Evolutionary conservation across 1,140 invertebrate species (phyloP).

Genomic region (Sycophaga agraensis): DNA sequence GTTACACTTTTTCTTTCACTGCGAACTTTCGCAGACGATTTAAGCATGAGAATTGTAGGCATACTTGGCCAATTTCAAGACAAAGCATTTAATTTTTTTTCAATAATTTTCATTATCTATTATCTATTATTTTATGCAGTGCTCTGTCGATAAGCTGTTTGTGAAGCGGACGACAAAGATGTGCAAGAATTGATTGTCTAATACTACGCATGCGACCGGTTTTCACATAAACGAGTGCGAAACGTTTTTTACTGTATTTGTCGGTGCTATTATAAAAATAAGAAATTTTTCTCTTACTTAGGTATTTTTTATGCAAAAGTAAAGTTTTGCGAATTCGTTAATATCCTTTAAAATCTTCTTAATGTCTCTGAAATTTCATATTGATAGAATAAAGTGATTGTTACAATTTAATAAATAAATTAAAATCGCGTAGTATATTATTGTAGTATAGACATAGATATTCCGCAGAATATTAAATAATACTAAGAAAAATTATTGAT

Average conservation of each 20-base stretch:
- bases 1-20: neutral
- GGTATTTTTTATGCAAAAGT: neutral
- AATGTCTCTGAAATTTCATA: constrained; percentile 25
- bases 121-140: too few species aligned
- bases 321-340: constrained; percentile 14
- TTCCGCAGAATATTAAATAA: neutral
- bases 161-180: too few species aligned
- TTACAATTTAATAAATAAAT: too few species aligned
- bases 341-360: constrained; percentile 7
- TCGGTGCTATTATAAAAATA: neutral
- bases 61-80: too few species aligned
- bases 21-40: too few species aligned
- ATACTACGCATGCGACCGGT: too few species aligned
- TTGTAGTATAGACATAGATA: too few species aligned
- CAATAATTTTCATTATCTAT: neutral
- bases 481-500: neutral
- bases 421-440: too few species aligned
- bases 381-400: neutral
- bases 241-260: neutral
- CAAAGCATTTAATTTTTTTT: neutral
- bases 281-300: constrained; percentile 6
- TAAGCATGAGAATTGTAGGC: too few species aligned
- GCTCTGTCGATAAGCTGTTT: too few species aligned
- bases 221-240: constrained; percentile 1
- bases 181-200: too few species aligned